Percentiles rank a stretch among this genome's conserved stretches.
phyloP scores from a whole-genome alignment of 2,888 invertebrate species.

The Anagyrus pseudococci region DNA sequence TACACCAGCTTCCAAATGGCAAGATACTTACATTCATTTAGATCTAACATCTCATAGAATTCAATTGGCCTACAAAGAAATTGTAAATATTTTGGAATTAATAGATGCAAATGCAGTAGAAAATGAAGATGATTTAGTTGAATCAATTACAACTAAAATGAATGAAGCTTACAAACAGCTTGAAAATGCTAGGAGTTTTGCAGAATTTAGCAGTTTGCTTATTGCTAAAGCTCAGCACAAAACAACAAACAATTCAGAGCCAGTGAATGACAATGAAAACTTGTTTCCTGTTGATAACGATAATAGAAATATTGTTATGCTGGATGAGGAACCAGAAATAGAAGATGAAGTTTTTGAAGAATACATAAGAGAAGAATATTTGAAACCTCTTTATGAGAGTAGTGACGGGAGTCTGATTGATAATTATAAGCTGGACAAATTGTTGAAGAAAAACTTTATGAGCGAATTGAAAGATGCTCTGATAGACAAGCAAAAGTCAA shows the following conservation, averaged over 20 bases:
- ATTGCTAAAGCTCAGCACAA: slow-evolving; percentile 44
- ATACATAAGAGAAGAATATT: slow-evolving; percentile 56
- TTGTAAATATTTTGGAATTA: slow-evolving; percentile 48
- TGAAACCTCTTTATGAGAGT: slow-evolving; percentile 50
- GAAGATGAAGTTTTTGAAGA: slow-evolving; percentile 60
- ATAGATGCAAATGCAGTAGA: slow-evolving; percentile 46
- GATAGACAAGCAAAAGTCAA: slow-evolving; percentile 53
- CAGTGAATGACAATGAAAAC: slow-evolving; percentile 20
- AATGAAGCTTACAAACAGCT: slow-evolving; percentile 50
- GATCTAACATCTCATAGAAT: slow-evolving; percentile 54
- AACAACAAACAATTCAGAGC: slow-evolving; percentile 4
- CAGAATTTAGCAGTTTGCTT: slow-evolving; percentile 51
- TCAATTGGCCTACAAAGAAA: slow-evolving; percentile 48
- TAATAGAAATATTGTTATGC: slow-evolving; percentile 36
- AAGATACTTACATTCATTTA: slow-evolving; percentile 54
- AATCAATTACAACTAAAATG: slow-evolving; percentile 45
- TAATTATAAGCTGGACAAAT: slow-evolving; percentile 49
- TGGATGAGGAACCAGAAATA: slow-evolving; percentile 51
- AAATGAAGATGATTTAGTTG: slow-evolving; percentile 36
- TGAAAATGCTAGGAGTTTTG: slow-evolving; percentile 51
- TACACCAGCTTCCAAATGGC: slow-evolving; percentile 48
- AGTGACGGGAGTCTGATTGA: slow-evolving; percentile 42
- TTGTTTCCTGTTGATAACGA: slow-evolving; percentile 21
- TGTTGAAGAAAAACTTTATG: slow-evolving; percentile 55
- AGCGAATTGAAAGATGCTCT: slow-evolving; percentile 56